Base-by-base conservation (phyloP, 1,140 invertebrate genomes). In the Dufourea novaeangliae region DNA sequence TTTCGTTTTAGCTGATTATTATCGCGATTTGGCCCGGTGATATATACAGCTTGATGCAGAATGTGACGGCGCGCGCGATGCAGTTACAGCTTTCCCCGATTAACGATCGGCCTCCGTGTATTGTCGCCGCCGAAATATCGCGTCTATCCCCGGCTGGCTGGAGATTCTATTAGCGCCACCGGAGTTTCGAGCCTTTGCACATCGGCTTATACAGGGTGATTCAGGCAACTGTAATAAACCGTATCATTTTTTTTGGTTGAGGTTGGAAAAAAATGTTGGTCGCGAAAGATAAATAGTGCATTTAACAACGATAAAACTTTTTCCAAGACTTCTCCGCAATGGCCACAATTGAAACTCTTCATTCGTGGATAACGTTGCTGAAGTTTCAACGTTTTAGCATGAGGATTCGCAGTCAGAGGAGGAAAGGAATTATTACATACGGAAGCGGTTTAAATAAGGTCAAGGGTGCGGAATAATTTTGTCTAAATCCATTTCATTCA, bases 151-250 rank as follows among this genome's bases (percentile, higher is more conserved):
- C 32, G 22, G 32, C n/a, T 25, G 44, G 17, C 25, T 52, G 22
- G 57, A 83, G 54, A 83, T 83, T 82, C 80, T 79, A 70, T 83
- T 83, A 84, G 54, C 79, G 68, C 25, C 20, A 46, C 6, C 14
- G 5, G 29, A 44, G 29, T 59, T 76, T 29, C 54, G 29, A 11
- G 20, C 20, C 22, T 67, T 7, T 0, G 12, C 7, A 17, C 46
- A 52, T 63, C 70, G 17, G 41, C 57, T 39, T 22, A n/a, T 22
- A 22, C 54, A n/a, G n/a, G n/a, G n/a, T n/a, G n/a, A n/a, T n/a
- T n/a, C n/a, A n/a, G n/a, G n/a, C n/a, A n/a, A n/a, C n/a, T n/a
- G n/a, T n/a, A n/a, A n/a, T n/a, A n/a, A n/a, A n/a, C n/a, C n/a
- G n/a, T n/a, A n/a, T n/a, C n/a, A n/a, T n/a, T n/a, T n/a, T n/a